phyloP scores from a whole-genome alignment of 2,113 vertebrate genomes.

The Haemorhous mexicanus region DNA sequence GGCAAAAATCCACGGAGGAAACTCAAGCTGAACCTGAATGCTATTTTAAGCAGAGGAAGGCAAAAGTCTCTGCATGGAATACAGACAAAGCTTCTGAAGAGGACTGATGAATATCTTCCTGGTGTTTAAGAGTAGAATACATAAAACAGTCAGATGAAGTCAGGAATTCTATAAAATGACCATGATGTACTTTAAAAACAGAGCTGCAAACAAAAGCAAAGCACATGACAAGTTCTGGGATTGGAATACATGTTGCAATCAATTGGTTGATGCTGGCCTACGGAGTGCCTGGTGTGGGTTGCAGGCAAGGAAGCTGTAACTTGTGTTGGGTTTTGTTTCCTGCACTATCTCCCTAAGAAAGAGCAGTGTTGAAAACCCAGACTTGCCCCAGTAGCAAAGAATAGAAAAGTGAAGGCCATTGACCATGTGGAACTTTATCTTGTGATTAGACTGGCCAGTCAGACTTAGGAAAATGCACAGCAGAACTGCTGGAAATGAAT shows the following conservation, averaged over 20 bases:
- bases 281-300: not conserved
- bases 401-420: not conserved
- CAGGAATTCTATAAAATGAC: not conserved
- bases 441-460: not conserved
- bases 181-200: not conserved
- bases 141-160: not conserved
- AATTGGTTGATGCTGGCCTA: no score
- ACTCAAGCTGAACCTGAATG: not conserved
- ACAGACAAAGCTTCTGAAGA: not conserved
- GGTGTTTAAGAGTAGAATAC: not conserved
- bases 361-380: not conserved
- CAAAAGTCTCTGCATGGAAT: not conserved
- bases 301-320: not conserved
- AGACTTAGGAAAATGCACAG: not conserved
- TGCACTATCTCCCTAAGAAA: not conserved
- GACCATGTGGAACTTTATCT: not conserved
- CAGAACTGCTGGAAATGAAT: not conserved
- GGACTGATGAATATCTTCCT: not conserved
- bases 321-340: not conserved
- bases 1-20: not conserved
- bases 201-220: not conserved
- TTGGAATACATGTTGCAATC: not conserved
- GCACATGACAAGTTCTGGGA: rapidly evolving
- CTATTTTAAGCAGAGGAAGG: not conserved
- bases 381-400: not conserved